Percentiles rank a stretch among this genome's conserved stretches.
Conservation (phyloP, 2,113 vertebrate species). For the Echinops telfairi region DNA sequence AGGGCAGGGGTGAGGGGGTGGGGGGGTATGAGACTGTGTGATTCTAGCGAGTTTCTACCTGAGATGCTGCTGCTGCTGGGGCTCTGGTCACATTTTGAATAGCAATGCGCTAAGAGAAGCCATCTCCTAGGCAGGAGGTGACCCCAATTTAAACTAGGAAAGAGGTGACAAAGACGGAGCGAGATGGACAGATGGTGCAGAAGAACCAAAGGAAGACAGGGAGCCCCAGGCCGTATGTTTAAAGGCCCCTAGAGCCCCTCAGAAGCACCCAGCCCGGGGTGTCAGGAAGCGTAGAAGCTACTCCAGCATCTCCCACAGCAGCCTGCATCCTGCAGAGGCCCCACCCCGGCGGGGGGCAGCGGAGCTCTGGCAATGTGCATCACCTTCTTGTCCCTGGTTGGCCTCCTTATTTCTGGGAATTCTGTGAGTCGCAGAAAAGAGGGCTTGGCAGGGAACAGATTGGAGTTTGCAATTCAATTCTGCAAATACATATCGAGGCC, state of each 20-base stretch:
- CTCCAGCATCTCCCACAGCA: background rate
- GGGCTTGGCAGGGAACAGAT: background rate
- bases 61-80: background rate
- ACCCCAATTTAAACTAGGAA: background rate
- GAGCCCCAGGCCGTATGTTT: background rate
- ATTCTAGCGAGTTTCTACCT: background rate
- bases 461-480: background rate
- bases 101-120: background rate
- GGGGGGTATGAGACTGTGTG: background rate
- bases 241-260: no score
- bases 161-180: constrained; percentile 18
- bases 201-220: background rate
- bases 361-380: background rate
- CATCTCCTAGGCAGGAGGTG: background rate
- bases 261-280: background rate
- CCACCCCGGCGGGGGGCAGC: no score
- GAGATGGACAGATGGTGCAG: background rate
- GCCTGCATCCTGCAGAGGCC: background rate
- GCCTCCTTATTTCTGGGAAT: background rate
- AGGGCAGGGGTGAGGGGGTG: background rate
- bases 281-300: background rate
- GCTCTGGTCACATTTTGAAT: background rate
- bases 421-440: background rate
- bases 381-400: background rate
- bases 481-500: background rate